phyloP scores from a whole-genome alignment of 2,888 invertebrate genomes.

The Mesoligia furuncula region DNA sequence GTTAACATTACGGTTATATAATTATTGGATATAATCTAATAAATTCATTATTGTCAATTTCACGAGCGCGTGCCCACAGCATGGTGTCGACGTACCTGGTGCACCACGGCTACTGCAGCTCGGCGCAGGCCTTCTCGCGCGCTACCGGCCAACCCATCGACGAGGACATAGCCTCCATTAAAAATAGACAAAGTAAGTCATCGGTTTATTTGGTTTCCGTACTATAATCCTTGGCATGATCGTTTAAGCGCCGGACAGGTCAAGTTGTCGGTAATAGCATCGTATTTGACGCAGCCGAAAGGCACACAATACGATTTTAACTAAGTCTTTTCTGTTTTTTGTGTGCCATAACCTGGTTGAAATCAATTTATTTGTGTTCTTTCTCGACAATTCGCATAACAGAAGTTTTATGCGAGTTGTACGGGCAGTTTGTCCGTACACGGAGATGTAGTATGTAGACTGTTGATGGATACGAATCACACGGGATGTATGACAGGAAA shows the following conservation, averaged over 20 bases:
- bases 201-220: not conserved
- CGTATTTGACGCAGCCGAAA: too few species aligned
- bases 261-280: not conserved
- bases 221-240: not conserved
- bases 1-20: not conserved
- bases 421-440: too few species aligned
- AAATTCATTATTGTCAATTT: too few species aligned
- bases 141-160: conserved; percentile 97
- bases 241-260: not conserved
- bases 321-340: not conserved
- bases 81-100: conserved; percentile 99
- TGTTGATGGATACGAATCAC: too few species aligned
- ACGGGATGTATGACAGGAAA: too few species aligned
- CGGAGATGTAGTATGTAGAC: too few species aligned
- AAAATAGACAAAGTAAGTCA: conserved; percentile 97
- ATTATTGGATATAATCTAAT: not conserved
- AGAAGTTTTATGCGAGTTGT: not conserved
- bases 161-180: conserved; percentile 98
- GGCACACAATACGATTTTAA: not conserved
- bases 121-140: conserved; percentile 98
- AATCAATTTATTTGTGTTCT: not conserved
- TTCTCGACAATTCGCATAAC: not conserved
- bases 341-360: not conserved
- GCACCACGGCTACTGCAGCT: conserved; percentile 99
- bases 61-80: too few species aligned